A percentile compares a stretch with the other conserved stretches of the same genome.
Evolutionary conservation across 2,797 vertebrate species (phyloP).

Genomic region (Acipenser oxyrinchus): DNA sequence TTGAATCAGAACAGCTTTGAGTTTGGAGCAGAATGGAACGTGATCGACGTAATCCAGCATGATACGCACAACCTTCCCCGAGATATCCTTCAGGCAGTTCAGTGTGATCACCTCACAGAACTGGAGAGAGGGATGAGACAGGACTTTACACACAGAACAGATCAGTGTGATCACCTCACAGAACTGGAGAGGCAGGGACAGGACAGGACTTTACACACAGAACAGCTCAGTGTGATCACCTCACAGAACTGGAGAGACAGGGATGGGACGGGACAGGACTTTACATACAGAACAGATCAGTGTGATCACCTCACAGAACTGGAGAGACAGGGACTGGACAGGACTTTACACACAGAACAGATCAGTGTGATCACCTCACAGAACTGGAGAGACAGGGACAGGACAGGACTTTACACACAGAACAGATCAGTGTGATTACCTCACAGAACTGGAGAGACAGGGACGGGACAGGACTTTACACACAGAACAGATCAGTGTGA

Average conservation of each 20-base stretch:
- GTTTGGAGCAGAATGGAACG: slow-evolving; percentile 73
- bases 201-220: neutral
- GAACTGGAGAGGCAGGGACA: slow-evolving; percentile 38
- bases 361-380: too few species aligned
- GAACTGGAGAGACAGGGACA: too few species aligned
- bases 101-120: slow-evolving; percentile 93
- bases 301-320: slow-evolving; percentile 57
- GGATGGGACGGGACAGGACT: neutral
- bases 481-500: too few species aligned
- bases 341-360: neutral
- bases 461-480: too few species aligned
- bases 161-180: slow-evolving; percentile 39
- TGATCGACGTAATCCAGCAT: slow-evolving; percentile 86
- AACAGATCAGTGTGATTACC: too few species aligned
- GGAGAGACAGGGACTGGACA: slow-evolving; percentile 3
- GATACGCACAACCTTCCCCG: slow-evolving; percentile 71
- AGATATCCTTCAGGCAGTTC: slow-evolving; percentile 73
- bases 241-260: slow-evolving; percentile 57
- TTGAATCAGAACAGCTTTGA: slow-evolving; percentile 71
- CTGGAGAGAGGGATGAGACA: slow-evolving; percentile 43
- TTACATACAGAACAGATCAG: neutral
- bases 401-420: too few species aligned
- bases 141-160: neutral
- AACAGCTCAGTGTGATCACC: neutral
- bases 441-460: too few species aligned